Evolutionary conservation across 64 coral and sea anemone species (phyloP).

Genomic region (Pocillopora damicornis): DNA sequence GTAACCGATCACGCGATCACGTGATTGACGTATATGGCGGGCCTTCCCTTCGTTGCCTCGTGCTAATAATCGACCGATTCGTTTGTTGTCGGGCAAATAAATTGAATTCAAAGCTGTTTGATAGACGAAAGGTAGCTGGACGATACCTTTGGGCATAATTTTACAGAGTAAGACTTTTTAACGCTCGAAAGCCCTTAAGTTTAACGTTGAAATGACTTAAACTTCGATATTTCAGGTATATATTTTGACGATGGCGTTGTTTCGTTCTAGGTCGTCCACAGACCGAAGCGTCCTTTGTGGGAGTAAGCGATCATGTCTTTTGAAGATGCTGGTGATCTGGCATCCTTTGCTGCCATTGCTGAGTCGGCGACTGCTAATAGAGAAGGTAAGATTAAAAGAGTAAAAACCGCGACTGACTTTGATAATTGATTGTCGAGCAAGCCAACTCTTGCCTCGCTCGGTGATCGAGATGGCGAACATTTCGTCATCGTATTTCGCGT

Average conservation of each 20-base stretch:
- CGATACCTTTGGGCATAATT: neutral
- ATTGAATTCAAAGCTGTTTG: slow-evolving; percentile 29
- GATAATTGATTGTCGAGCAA: neutral
- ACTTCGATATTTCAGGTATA: neutral
- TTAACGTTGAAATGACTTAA: neutral
- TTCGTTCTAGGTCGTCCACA: slow-evolving; percentile 25
- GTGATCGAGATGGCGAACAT: neutral
- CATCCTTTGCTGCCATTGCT: slow-evolving; percentile 84
- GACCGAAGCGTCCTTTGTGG: slow-evolving; percentile 7
- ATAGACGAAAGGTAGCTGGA: neutral
- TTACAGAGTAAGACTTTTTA: neutral
- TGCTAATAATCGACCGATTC: slow-evolving; percentile 32
- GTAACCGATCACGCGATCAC: slow-evolving; percentile 40
- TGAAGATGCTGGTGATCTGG: slow-evolving; percentile 83
- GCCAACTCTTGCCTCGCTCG: slow-evolving; percentile 8
- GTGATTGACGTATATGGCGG: slow-evolving; percentile 73
- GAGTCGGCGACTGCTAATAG: slow-evolving; percentile 79
- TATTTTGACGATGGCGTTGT: slow-evolving; percentile 13
- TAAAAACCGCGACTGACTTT: neutral
- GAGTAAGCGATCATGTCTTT: slow-evolving; percentile 72
- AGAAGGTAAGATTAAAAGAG: slow-evolving; percentile 61
- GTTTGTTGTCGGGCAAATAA: slow-evolving; percentile 14
- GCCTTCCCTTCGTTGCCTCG: slow-evolving; percentile 61
- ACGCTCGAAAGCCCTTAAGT: neutral
- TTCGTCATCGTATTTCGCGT: slow-evolving; percentile 8